Conservation (phyloP, 1,140 invertebrate species). For the Drosophila nikananu region DNA sequence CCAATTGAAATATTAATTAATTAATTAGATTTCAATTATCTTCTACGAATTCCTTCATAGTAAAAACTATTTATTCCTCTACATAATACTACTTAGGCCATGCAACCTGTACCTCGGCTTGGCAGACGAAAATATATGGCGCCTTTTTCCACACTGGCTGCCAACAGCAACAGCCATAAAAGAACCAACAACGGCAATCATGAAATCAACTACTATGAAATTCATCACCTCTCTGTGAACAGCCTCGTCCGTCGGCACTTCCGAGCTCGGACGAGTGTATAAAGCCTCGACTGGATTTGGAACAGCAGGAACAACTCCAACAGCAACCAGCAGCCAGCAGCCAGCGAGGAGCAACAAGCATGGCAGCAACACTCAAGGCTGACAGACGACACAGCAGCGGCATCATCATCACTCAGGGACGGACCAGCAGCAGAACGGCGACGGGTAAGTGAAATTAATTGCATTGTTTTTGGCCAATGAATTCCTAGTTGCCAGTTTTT, state of each 20-base stretch:
- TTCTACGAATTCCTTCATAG: background rate
- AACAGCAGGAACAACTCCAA: conserved; percentile 37
- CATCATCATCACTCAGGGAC: conserved; percentile 59
- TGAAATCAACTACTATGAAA: conserved; percentile 85
- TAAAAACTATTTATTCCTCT: background rate
- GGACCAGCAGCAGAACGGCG: conserved; percentile 62
- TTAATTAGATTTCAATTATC: too few species aligned
- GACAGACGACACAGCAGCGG: conserved; percentile 52
- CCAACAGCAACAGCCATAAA: conserved; percentile 38
- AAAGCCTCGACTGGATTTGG: conserved; percentile 66
- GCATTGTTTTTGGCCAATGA: conserved; percentile 85
- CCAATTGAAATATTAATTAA: too few species aligned
- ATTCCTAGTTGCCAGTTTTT: conserved; percentile 83
- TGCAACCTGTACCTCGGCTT: background rate
- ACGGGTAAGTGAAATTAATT: conserved; percentile 85
- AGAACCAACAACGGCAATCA: conserved; percentile 67
- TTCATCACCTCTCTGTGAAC: conserved; percentile 79
- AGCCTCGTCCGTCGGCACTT: conserved; percentile 74
- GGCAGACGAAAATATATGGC: conserved; percentile 14
- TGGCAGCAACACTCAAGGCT: conserved; percentile 39
- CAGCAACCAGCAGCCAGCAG: conserved; percentile 23
- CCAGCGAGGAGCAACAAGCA: conserved; percentile 33
- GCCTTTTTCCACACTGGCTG: background rate
- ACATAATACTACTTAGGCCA: background rate
- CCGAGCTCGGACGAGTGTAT: conserved; percentile 58